Conservation (phyloP, 1,140 invertebrate genomes). For the Philopotamus ludificatus region DNA sequence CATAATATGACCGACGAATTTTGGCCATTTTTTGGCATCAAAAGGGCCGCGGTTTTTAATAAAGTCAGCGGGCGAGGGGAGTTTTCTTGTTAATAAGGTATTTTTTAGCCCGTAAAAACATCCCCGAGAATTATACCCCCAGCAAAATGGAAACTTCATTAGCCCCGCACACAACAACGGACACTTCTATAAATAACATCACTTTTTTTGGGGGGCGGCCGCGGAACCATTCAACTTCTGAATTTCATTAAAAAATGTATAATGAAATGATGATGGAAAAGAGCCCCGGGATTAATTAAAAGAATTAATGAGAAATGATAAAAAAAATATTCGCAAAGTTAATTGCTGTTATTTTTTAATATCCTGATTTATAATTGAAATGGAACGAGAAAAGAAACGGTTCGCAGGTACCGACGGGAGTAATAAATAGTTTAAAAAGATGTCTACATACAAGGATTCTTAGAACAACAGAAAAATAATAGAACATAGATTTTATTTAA, state of each 20-base stretch:
- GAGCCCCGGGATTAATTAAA: constrained; percentile 13
- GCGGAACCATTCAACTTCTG: neutral
- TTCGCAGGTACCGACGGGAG: neutral
- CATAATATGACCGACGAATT: too few relatives aligned
- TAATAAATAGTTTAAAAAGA: neutral
- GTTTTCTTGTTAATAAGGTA: constrained; percentile 14
- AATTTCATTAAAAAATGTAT: constrained; percentile 13
- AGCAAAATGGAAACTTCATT: constrained; percentile 24
- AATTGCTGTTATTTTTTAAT: too few relatives aligned
- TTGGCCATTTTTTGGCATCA: too few relatives aligned
- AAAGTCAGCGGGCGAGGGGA: neutral
- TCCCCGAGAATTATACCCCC: constrained; percentile 8
- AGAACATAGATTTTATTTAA: too few relatives aligned
- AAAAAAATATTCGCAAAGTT: constrained; percentile 1
- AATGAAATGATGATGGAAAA: constrained; percentile 8
- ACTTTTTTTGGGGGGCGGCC: too few relatives aligned
- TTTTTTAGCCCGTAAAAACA: constrained; percentile 1
- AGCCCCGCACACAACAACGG: neutral
- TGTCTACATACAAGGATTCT: too few relatives aligned
- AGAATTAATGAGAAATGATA: constrained; percentile 9
- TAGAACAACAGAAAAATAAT: too few relatives aligned
- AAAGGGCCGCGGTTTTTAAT: constrained; percentile 13
- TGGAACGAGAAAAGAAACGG: neutral
- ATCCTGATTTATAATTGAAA: neutral
- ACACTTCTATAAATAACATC: constrained; percentile 12